These are phyloP conservation scores for Amyelois transitella DNA, from an alignment of 1,140 invertebrate species.

Conservation along the genomic window DNA sequence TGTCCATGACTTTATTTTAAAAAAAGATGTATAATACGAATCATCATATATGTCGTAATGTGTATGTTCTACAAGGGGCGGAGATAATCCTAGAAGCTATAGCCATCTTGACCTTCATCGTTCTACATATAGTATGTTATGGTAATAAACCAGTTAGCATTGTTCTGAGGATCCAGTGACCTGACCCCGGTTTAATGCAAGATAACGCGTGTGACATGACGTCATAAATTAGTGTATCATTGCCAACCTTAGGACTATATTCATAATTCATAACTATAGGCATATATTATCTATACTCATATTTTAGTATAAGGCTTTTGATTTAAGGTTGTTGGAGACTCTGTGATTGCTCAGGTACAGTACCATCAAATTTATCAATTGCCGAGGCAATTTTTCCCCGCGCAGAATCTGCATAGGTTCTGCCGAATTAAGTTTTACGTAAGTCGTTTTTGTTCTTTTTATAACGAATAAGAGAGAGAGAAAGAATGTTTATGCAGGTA, in stretches of 20 bases:
- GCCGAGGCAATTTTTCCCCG: neutral
- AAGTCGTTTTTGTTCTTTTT: neutral
- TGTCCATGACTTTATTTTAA: no score
- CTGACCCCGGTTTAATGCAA: slow-evolving; percentile 35
- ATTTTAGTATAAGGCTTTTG: neutral
- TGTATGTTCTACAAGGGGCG: neutral
- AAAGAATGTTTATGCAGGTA: neutral
- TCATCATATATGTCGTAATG: neutral
- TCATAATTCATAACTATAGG: neutral
- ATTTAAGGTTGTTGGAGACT: neutral
- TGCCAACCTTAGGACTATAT: neutral
- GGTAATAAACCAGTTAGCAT: slow-evolving; percentile 67
- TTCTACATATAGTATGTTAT: slow-evolving; percentile 56
- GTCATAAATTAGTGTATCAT: neutral
- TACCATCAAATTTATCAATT: neutral
- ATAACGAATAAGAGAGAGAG: neutral
- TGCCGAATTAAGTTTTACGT: neutral
- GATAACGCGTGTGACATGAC: neutral
- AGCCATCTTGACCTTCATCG: slow-evolving; percentile 41
- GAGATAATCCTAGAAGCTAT: neutral
- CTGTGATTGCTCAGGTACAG: neutral
- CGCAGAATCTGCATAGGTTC: neutral
- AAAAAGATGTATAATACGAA: no score
- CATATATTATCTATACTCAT: no score
- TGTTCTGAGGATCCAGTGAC: slow-evolving; percentile 49